Conservation (phyloP, 92 coral and sea anemone species). For the Epizoanthus scotinus region DNA sequence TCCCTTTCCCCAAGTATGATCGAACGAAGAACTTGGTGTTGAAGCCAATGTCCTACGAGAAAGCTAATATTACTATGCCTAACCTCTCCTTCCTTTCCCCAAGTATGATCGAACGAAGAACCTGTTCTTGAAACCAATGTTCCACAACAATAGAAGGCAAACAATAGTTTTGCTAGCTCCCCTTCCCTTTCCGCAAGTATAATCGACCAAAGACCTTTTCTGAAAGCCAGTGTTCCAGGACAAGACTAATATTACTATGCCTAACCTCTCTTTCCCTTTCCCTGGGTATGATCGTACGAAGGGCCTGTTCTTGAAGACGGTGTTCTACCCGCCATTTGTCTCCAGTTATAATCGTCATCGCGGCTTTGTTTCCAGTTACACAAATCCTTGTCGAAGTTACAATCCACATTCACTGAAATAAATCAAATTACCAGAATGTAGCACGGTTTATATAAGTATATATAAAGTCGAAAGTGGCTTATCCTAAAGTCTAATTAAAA, state of each 20-base stretch:
- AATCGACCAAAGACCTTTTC: no score
- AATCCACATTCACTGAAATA: conserved; percentile 71
- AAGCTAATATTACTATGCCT: not conserved
- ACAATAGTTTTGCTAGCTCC: no score
- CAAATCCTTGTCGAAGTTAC: conserved; percentile 81
- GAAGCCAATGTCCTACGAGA: no score
- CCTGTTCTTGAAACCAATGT: conserved; percentile 62
- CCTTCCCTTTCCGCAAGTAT: no score
- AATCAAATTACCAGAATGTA: not conserved
- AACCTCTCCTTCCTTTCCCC: conserved; percentile 56
- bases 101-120: conserved; percentile 86
- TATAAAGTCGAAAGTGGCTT: no score
- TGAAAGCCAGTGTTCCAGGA: no score
- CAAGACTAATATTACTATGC: not conserved
- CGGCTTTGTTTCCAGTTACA: conserved; percentile 80
- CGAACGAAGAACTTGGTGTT: no score
- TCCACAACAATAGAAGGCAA: no score
- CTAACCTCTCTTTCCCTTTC: conserved; percentile 47
- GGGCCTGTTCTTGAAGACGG: conserved; percentile 94
- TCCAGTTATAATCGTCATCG: conserved; percentile 77
- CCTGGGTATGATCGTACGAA: conserved; percentile 82
- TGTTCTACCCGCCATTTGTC: conserved; percentile 63
- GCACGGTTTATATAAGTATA: no score
- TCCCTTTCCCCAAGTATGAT: no score
- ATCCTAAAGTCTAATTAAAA: no score